Conservation (phyloP, 92 coral and sea anemone species). For the Phymanthus crucifer region DNA sequence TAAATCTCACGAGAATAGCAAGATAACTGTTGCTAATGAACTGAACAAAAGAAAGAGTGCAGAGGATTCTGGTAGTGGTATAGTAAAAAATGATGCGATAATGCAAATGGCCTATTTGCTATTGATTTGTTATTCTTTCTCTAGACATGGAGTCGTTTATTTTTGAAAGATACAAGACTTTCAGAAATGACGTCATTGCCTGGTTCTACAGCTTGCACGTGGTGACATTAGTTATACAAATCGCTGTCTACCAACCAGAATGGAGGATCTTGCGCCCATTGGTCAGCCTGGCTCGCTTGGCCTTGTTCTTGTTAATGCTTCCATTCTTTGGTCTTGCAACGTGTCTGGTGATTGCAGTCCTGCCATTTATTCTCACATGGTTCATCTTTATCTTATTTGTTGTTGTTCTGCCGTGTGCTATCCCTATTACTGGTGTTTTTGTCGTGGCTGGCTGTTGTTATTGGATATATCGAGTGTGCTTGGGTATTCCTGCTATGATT, state of each 20-base stretch:
- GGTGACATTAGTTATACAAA: neutral
- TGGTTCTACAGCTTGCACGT: neutral
- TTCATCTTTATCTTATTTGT: neutral
- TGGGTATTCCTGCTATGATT: neutral
- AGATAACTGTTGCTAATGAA: no score
- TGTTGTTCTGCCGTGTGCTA: neutral
- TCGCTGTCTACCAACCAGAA: neutral
- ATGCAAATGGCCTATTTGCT: no score
- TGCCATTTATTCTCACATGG: neutral
- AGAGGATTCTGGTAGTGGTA: no score
- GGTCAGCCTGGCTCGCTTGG: neutral
- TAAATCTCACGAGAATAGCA: no score
- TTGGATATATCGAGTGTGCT: neutral
- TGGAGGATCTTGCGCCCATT: neutral
- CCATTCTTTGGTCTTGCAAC: neutral
- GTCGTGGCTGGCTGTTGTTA: neutral
- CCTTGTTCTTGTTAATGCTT: neutral
- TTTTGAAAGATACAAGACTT: neutral
- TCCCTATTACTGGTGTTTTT: neutral
- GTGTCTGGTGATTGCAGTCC: neutral
- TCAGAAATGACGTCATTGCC: constrained; percentile 8
- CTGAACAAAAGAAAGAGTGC: no score
- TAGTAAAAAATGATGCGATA: no score
- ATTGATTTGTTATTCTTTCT: no score
- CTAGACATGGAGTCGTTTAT: neutral